Conservation (phyloP, 1,140 invertebrate species). For the Heliconius hermathena region DNA sequence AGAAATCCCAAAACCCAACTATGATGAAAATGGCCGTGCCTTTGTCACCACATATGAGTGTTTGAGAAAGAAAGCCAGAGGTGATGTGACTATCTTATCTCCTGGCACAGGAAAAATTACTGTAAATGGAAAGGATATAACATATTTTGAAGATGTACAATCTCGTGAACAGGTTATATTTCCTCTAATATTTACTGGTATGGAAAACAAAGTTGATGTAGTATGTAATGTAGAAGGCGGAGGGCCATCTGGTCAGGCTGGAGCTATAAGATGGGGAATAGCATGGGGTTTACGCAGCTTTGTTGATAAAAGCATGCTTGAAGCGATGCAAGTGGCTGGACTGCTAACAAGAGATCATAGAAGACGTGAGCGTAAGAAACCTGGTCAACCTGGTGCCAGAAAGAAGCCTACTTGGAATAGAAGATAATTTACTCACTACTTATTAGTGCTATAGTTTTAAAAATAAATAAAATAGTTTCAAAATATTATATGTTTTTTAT, state of each 20-base stretch:
- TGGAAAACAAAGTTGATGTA: conserved; percentile 91
- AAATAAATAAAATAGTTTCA: neutral
- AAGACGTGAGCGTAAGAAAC: conserved; percentile 94
- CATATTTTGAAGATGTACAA: conserved; percentile 87
- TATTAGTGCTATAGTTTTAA: neutral
- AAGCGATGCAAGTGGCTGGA: conserved; percentile 96
- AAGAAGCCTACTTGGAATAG: conserved; percentile 97
- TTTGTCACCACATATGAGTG: conserved; percentile 88
- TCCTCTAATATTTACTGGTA: conserved; percentile 90
- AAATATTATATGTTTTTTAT: neutral
- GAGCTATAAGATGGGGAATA: conserved; percentile 93
- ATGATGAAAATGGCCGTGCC: conserved; percentile 85
- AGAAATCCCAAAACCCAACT: conserved; percentile 84
- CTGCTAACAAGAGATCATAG: conserved; percentile 92
- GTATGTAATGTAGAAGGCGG: conserved; percentile 87
- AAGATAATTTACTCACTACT: conserved; percentile 82
- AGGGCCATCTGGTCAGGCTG: conserved; percentile 89
- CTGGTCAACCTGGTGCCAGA: conserved; percentile 94
- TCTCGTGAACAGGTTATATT: conserved; percentile 92
- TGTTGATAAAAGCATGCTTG: conserved; percentile 88
- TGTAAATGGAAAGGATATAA: conserved; percentile 91
- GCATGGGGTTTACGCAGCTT: conserved; percentile 90
- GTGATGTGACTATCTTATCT: conserved; percentile 84
- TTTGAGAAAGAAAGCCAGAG: conserved; percentile 87
- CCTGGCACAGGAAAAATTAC: conserved; percentile 92